These are phyloP conservation scores for Pseudachorutes palmiensis DNA, from an alignment of 1,140 invertebrate species.

Conservation along the genomic window DNA sequence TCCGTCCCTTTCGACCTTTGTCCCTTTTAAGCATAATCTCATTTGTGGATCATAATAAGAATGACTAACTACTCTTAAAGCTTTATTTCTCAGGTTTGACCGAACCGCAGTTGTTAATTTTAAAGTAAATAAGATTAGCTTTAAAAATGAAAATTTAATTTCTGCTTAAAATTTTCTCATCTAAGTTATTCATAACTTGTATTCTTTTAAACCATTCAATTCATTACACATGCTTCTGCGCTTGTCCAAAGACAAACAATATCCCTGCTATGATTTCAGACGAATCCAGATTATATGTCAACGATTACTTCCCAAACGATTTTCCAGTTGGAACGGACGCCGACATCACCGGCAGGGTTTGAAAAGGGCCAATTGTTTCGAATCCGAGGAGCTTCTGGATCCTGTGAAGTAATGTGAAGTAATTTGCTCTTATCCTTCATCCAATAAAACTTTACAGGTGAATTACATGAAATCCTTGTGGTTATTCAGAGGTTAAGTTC, in stretches of 20 bases:
- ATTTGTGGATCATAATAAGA: neutral
- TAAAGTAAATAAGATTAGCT: neutral
- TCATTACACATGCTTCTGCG: too few relatives aligned
- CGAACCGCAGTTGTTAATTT: neutral
- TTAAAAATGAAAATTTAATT: neutral
- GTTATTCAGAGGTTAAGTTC: slow-evolving; percentile 65
- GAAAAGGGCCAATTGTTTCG: slow-evolving; percentile 74
- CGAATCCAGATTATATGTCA: slow-evolving; percentile 74
- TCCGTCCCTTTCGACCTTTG: neutral
- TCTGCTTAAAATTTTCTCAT: too few relatives aligned
- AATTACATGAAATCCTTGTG: slow-evolving; percentile 63
- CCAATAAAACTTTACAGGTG: slow-evolving; percentile 76
- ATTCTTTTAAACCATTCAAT: too few relatives aligned
- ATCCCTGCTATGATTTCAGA: slow-evolving; percentile 46
- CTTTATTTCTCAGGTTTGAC: neutral
- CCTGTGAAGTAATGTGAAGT: slow-evolving; percentile 88
- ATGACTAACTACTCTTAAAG: neutral
- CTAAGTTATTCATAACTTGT: too few relatives aligned
- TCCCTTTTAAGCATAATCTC: neutral
- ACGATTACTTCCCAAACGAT: slow-evolving; percentile 95
- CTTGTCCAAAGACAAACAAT: too few relatives aligned
- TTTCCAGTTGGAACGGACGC: slow-evolving; percentile 81
- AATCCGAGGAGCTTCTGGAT: slow-evolving; percentile 68
- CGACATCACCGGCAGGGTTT: slow-evolving; percentile 52
- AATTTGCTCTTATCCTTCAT: slow-evolving; percentile 95